A percentile compares a stretch with the other conserved stretches of the same genome.
These are phyloP conservation scores for Phasianus colchicus DNA, from an alignment of 2,113 vertebrate species.

Conservation along the genomic window DNA sequence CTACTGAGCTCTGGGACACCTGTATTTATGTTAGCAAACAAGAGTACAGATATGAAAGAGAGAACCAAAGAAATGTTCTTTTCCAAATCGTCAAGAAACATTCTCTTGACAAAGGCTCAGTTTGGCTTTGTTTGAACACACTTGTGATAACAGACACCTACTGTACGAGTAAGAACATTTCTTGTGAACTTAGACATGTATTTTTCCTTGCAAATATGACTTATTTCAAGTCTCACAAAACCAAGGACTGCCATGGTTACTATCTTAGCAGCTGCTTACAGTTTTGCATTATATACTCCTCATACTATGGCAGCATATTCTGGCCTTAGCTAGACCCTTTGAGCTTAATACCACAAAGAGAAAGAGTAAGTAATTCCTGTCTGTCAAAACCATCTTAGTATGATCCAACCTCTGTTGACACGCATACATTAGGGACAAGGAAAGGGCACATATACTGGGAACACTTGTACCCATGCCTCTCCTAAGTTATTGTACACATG, in stretches of 20 bases:
- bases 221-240: background rate
- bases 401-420: background rate
- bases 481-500: background rate
- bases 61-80: background rate
- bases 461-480: background rate
- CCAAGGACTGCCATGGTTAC: background rate
- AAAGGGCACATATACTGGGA: background rate
- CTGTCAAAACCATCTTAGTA: background rate
- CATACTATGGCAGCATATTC: background rate
- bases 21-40: background rate
- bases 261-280: background rate
- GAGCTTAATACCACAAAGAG: background rate
- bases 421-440: background rate
- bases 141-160: background rate
- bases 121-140: accelerated
- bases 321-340: background rate
- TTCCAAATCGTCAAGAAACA: background rate
- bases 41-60: background rate
- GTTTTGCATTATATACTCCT: background rate
- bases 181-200: background rate
- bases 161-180: background rate
- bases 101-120: accelerated
- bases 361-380: background rate
- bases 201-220: background rate
- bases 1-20: background rate